These are phyloP conservation scores for Tipula unca DNA, from an alignment of 2,888 invertebrate genomes.

Conservation along the genomic window DNA sequence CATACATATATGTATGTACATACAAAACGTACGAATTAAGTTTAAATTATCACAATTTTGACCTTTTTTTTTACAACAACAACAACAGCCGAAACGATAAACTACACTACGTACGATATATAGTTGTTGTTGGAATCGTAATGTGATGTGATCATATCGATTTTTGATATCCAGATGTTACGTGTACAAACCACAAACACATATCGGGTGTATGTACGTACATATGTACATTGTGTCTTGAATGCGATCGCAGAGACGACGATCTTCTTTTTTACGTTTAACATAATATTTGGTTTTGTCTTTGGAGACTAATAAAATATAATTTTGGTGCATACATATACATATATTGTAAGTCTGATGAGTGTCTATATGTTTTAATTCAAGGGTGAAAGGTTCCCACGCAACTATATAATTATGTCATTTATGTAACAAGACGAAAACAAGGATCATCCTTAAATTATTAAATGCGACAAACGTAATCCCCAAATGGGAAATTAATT, in stretches of 20 bases:
- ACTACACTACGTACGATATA: background rate
- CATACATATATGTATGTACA: too few species aligned
- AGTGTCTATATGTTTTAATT: background rate
- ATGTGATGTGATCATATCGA: background rate
- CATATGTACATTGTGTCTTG: background rate
- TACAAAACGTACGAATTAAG: constrained; percentile 15
- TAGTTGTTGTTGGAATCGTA: background rate
- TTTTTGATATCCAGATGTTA: background rate
- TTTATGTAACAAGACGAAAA: constrained; percentile 1
- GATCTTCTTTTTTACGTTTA: background rate
- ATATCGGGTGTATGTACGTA: background rate
- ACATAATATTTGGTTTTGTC: background rate
- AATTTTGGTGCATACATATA: background rate
- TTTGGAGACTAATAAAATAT: background rate
- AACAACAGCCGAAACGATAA: background rate
- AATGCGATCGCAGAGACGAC: background rate
- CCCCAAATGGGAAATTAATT: constrained; percentile 15
- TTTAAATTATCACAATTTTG: constrained; percentile 1
- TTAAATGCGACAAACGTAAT: constrained; percentile 1
- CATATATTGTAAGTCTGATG: background rate
- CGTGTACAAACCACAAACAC: background rate
- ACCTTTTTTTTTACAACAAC: background rate
- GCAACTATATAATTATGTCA: constrained; percentile 14
- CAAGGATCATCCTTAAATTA: constrained; percentile 1
- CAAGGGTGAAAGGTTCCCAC: constrained; percentile 19